These are phyloP conservation scores for Scaptodrosophila lebanonensis DNA, from an alignment of 1,140 invertebrate species.

Conservation along the genomic window DNA sequence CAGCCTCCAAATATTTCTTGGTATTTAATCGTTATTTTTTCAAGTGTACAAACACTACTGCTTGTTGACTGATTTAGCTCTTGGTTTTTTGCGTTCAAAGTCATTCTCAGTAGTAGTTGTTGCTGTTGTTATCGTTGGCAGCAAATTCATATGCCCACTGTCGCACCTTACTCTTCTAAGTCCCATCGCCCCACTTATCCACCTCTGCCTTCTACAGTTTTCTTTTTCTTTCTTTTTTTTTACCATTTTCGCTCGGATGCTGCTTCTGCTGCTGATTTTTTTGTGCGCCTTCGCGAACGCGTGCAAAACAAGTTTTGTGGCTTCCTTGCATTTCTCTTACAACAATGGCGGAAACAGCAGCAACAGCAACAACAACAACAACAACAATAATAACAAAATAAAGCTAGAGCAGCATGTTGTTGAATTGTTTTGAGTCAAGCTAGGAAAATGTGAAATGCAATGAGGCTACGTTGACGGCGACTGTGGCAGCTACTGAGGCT, in stretches of 20 bases:
- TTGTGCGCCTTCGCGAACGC: neutral
- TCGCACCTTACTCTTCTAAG: too few relatives aligned
- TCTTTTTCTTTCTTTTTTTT: slow-evolving; percentile 11
- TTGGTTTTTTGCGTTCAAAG: too few relatives aligned
- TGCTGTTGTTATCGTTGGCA: too few relatives aligned
- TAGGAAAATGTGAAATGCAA: slow-evolving; percentile 44
- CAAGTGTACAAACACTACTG: too few relatives aligned
- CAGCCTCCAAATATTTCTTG: too few relatives aligned
- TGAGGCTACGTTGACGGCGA: neutral
- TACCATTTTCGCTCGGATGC: slow-evolving; percentile 4
- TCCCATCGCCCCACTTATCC: too few relatives aligned
- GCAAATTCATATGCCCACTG: too few relatives aligned
- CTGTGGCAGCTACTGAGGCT: neutral
- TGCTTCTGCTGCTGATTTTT: neutral
- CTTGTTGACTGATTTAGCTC: too few relatives aligned
- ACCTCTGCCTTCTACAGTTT: too few relatives aligned
- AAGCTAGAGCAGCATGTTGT: slow-evolving; percentile 26
- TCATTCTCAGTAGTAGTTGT: too few relatives aligned
- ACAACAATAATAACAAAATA: neutral
- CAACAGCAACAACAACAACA: neutral
- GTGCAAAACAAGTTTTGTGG: slow-evolving; percentile 3
- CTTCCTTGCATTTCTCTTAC: slow-evolving; percentile 1
- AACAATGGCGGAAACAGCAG: slow-evolving; percentile 1
- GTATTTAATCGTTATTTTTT: too few relatives aligned
- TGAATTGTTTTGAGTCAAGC: slow-evolving; percentile 44